Base-by-base conservation (phyloP, 2,797 vertebrate species). In the Tokudaia muenninki region DNA sequence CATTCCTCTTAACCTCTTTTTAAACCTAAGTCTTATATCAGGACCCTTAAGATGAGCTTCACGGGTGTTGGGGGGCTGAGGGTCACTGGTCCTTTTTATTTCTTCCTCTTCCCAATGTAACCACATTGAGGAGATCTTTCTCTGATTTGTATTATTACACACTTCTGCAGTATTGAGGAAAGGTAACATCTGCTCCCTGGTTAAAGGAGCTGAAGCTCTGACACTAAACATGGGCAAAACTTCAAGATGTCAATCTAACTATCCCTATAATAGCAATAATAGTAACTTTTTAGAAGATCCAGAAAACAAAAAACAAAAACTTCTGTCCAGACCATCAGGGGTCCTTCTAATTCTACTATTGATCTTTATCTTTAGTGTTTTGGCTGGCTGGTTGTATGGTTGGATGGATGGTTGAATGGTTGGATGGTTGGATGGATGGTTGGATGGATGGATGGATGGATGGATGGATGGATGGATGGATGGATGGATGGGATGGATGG, bases 1-100 rank as follows among this genome's bases (percentile, higher is more conserved):
- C 57, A 37, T 26, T 19, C 31, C 57, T 50, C 34, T 65, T 90
- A 26, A 59, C 31, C 31, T 52, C 74, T 52, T 37, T 79, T n/a
- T 79, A 52, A 79, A 26, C 21, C 7, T 50, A 65, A 90, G 61
- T 8, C 74, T 79, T n/a, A 12, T 52, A n/a, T 65, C 74, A 90
- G 31, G 14, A 79, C 12, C 55, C 21, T 31, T 47, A 78, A 61
- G 19, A 34, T 61, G 7, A 75, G 72, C 17, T 26, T 61, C 3
- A 13, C 0, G 1, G 63, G 11, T 4, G 3, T 2, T 6, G 24
- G 31, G 17, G 61, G 11, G 0, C 22, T 2, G 2, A 13, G 6
- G 12, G 41, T 74, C 31, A 34, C 72, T 59, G 21, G 13, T 34
- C 19, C 31, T 26, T 63, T 65, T 65, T 26, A 37, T 29, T 63